Base-by-base conservation (phyloP, 2,113 vertebrate genomes). In the Alouatta palliata region DNA sequence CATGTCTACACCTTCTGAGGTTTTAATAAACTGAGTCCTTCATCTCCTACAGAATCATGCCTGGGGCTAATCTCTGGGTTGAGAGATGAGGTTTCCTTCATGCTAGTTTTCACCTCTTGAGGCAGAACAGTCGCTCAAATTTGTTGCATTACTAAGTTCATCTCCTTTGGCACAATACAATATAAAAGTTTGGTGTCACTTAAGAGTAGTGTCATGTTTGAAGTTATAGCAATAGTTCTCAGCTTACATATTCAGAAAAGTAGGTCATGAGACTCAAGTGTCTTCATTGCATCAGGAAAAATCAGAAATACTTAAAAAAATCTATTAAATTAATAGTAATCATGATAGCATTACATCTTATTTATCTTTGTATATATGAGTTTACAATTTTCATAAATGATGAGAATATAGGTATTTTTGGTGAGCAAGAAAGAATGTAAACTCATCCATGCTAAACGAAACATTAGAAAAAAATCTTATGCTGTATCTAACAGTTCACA, bases 11-110 rank as follows among this genome's bases (percentile, higher is more conserved):
- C 10, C 11, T 61, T 35, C 21, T 56, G 13, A 56, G 13, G 25
- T 82, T 92, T 90, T 77, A 82, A 92, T 68, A 75, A 90, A 82
- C 45, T 23, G 66, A 84, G 8, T 90, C 8, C 21, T 95, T 47
- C 25, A 17, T 3, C 13, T 0, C 21, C 49, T 30, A 35, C 35
- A 90, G 30, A 52, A 80, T n/a, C 32, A 81, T 49, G 47, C 61
- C 27, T 75, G 11, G 0, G 20, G 47, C 14, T 87, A 91, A 85
- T 2, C 32, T 82, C 25, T 85, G 19, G 10, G 12, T 58, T 40
- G 43, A 52, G 7, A 80, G 5, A 47, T 35, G 52, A 92, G 5
- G 11, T 43, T 87, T 80, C 43, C 87, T 84, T 64, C 2, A 23
- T 56, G 7, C 43, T 73, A n/a, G 8, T 94, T 77, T 70, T 7